Evolutionary conservation across 1,140 invertebrate genomes (phyloP), one percentile per base, ranked within the genome.

Genomic region (Colletes gigas): DNA sequence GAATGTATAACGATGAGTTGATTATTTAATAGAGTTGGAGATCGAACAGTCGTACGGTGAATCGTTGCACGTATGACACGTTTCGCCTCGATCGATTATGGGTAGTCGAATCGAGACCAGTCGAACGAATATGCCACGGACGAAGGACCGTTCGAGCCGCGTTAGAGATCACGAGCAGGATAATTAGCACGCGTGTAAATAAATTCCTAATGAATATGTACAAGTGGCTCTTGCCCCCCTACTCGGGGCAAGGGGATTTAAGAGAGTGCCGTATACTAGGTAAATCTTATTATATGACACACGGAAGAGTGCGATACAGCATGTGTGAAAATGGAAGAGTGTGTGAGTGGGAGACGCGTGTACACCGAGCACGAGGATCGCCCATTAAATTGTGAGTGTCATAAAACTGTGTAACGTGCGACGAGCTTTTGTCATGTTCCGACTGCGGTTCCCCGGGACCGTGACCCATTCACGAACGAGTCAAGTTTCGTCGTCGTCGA

Each of bases 171-270:
- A 87, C 83, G 82, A 63, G 59, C 86, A 88, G 81, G 89, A 88
- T 90, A 89, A 83, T 90, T 92, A 91, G 90, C 91, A 91, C 88
- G 90, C 89, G 90, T 92, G 91, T 92, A 92, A 92, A 92, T 92
- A 92, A 92, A 92, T 92, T 92, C 91, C 92, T 92, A 92, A 92
- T 84, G 88, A 92, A 89, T 92, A 91, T 92, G 90, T 91, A 92
- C 91, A 92, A 92, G 89, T 88, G 90, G 77, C 84, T 82, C 85
- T 74, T 85, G 89, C 68, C 73, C 68, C 78, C 82, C 54, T 72
- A 39, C 14, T 30, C 21, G 67, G 59, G 78, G 78, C 83, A 83
- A 78, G 81, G 82, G 85, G 83, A 68, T 87, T 88, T 88, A 86
- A 75, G 83, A 88, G 86, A 87, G 85, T 88, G 85, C 75, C 86